Percentiles rank a stretch among this genome's conserved stretches.
These are phyloP conservation scores for Crenuchus spilurus DNA, from an alignment of 2,797 vertebrate species.

Conservation along the genomic window DNA sequence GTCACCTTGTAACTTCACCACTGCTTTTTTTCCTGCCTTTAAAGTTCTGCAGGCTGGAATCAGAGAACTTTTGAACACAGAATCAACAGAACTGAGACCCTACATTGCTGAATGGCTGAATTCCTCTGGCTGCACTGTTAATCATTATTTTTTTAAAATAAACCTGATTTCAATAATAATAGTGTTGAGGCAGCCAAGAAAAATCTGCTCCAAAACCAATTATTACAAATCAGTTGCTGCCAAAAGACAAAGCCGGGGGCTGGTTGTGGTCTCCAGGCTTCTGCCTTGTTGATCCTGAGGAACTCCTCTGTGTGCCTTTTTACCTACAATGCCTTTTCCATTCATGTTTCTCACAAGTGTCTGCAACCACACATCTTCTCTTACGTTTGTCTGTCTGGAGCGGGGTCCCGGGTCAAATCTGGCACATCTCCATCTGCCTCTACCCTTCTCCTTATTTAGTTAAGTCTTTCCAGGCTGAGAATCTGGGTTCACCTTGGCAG, in stretches of 20 bases:
- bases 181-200: background rate
- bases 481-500: slow-evolving; percentile 18
- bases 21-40: background rate
- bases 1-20: slow-evolving; percentile 17
- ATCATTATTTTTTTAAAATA: background rate
- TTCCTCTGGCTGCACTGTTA: background rate
- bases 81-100: background rate
- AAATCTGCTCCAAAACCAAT: background rate
- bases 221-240: background rate
- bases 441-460: slow-evolving; percentile 4
- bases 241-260: background rate
- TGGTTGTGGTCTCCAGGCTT: background rate
- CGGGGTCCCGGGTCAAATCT: background rate
- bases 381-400: background rate
- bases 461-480: slow-evolving; percentile 15
- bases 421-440: background rate
- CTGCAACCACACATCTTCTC: background rate
- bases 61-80: no score
- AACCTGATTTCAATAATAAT: slow-evolving; percentile 10
- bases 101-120: background rate
- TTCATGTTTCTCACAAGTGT: background rate
- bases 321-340: background rate
- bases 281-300: background rate
- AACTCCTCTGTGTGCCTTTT: background rate
- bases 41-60: background rate